Evolutionary conservation across 2,113 vertebrate species (phyloP).

Genomic region (Chelonoidis abingdonii): DNA sequence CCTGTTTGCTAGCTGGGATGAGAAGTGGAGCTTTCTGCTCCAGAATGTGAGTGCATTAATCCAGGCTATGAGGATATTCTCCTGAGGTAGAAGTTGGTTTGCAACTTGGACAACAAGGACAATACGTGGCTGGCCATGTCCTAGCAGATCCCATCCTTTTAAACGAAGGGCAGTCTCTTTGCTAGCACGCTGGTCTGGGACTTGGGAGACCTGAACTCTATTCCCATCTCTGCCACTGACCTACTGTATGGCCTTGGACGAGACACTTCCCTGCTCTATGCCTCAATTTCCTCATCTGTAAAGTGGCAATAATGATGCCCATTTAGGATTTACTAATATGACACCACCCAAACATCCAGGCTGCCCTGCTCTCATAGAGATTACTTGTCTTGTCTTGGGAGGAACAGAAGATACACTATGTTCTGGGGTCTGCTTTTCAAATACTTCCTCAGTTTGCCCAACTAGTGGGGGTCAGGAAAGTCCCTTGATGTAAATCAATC

Average conservation of each 20-base stretch:
- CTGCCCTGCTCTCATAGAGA: rapidly evolving
- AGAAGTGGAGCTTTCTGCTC: background rate
- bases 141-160: background rate
- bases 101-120: background rate
- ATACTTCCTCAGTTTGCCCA: background rate
- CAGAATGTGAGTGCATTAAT: background rate
- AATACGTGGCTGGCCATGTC: background rate
- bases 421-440: background rate
- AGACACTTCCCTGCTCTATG: background rate
- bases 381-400: background rate
- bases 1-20: background rate
- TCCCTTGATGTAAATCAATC: background rate
- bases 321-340: background rate
- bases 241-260: too few species aligned
- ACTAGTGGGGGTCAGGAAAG: background rate
- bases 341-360: background rate
- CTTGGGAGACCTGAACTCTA: background rate
- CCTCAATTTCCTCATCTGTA: background rate
- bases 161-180: background rate
- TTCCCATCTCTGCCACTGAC: background rate
- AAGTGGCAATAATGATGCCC: background rate
- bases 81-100: background rate
- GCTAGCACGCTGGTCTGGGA: background rate
- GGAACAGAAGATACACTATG: rapidly evolving
- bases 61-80: rapidly evolving